These are phyloP conservation scores for Graphium colonna DNA, from an alignment of 2,888 invertebrate species.

Conservation along the genomic window DNA sequence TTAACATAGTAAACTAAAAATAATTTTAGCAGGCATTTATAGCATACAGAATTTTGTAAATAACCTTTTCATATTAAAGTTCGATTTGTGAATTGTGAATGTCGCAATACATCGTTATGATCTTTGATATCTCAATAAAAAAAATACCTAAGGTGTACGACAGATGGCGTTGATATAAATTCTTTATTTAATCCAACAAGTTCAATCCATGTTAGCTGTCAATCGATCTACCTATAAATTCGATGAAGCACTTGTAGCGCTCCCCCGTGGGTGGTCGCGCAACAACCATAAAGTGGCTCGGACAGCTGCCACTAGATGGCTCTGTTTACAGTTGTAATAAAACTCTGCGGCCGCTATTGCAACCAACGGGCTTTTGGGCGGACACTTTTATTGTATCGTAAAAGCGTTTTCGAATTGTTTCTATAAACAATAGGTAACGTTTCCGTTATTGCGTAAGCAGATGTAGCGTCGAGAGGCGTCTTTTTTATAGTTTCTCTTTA, in stretches of 20 bases:
- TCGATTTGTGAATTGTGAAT: too few species aligned
- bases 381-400: constrained; percentile 36
- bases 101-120: too few species aligned
- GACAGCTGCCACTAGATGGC: constrained; percentile 58
- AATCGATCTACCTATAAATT: neutral
- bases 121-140: too few species aligned
- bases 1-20: too few species aligned
- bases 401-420: constrained; percentile 26
- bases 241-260: neutral
- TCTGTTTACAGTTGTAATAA: constrained; percentile 39
- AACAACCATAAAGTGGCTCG: constrained; percentile 38
- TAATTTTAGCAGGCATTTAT: too few species aligned
- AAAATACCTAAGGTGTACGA: constrained; percentile 21
- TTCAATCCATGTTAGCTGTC: neutral
- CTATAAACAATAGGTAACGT: constrained; percentile 8
- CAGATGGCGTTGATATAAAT: constrained; percentile 14
- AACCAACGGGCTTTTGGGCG: constrained; percentile 8
- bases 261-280: constrained; percentile 43
- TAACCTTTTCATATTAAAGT: too few species aligned
- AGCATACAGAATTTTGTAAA: too few species aligned
- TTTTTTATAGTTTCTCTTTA: neutral
- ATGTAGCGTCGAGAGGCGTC: neutral
- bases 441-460: constrained; percentile 7
- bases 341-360: constrained; percentile 10
- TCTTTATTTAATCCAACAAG: neutral